Percentiles rank a stretch among this genome's conserved stretches.
Evolutionary conservation across 1,140 invertebrate genomes (phyloP).

Genomic region (Halesus radiatus): DNA sequence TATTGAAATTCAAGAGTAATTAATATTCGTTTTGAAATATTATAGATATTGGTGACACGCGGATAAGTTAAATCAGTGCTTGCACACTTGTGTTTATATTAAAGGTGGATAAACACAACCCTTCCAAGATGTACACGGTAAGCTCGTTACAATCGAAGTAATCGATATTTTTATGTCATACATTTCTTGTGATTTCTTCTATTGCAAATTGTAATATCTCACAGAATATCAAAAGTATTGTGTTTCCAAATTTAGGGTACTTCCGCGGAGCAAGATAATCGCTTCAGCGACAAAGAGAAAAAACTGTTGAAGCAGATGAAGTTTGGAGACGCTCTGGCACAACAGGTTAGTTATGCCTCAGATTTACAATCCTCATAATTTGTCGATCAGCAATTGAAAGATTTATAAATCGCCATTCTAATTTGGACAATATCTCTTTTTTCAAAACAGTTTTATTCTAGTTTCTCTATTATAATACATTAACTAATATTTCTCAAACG

Average conservation of each 20-base stretch:
- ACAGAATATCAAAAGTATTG: background rate
- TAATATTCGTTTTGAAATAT: background rate
- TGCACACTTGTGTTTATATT: background rate
- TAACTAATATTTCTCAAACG: too few species aligned
- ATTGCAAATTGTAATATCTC: background rate
- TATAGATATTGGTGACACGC: background rate
- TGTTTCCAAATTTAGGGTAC: constrained; percentile 68
- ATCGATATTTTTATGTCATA: constrained; percentile 29
- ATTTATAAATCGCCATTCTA: too few species aligned
- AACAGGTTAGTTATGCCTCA: constrained; percentile 77
- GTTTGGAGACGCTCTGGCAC: constrained; percentile 92
- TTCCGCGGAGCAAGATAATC: constrained; percentile 97
- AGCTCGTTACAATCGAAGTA: background rate
- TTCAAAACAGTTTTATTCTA: too few species aligned
- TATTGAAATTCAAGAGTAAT: background rate
- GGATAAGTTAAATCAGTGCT: background rate
- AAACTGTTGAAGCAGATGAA: constrained; percentile 99
- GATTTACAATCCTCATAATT: background rate
- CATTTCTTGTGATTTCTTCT: background rate
- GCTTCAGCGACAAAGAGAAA: constrained; percentile 99
- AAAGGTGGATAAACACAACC: background rate
- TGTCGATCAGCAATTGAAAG: too few species aligned
- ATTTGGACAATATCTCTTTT: too few species aligned
- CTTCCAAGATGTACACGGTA: constrained; percentile 29
- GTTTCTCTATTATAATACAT: too few species aligned